Conservation (phyloP, 2,888 invertebrate genomes). For the Drosophila koepferae region DNA sequence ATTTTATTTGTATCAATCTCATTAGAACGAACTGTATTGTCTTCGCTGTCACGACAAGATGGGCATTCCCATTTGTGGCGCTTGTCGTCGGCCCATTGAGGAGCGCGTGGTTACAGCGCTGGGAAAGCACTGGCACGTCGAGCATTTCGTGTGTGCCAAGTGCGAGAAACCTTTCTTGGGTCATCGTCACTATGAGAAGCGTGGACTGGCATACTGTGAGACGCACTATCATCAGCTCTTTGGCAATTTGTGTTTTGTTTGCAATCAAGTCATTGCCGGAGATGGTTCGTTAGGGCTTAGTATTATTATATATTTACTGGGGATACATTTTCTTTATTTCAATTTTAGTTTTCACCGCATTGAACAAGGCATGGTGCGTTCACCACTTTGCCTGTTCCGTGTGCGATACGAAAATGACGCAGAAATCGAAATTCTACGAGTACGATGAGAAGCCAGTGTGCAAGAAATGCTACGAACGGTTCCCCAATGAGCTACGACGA, state of each 20-base stretch:
- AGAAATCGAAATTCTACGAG: conserved; percentile 99
- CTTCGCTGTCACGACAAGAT: conserved; percentile 99
- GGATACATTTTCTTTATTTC: background rate
- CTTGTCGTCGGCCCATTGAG: conserved; percentile 99
- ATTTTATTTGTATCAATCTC: background rate
- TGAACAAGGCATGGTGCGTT: conserved; percentile 99
- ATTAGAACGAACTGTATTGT: conserved; percentile 97
- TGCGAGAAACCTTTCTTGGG: conserved; percentile 99
- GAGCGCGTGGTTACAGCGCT: conserved; percentile 99
- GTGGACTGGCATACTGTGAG: conserved; percentile 99
- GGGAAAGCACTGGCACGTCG: conserved; percentile 99
- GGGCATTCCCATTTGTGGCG: conserved; percentile 99
- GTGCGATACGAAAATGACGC: conserved; percentile 98
- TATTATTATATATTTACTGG: background rate
- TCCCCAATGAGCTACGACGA: conserved; percentile 96
- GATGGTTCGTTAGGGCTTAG: conserved; percentile 90
- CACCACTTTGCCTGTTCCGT: conserved; percentile 99
- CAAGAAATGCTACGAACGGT: conserved; percentile 98
- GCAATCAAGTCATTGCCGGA: conserved; percentile 98
- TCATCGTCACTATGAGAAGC: conserved; percentile 99
- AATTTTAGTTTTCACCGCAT: conserved; percentile 94
- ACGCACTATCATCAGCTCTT: conserved; percentile 99
- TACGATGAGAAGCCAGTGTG: conserved; percentile 99
- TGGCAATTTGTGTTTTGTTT: conserved; percentile 99
- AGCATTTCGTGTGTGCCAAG: conserved; percentile 99